Percentiles rank a stretch among this genome's conserved stretches.
These are phyloP conservation scores for Actias luna DNA, from an alignment of 2,888 invertebrate genomes.

Conservation along the genomic window DNA sequence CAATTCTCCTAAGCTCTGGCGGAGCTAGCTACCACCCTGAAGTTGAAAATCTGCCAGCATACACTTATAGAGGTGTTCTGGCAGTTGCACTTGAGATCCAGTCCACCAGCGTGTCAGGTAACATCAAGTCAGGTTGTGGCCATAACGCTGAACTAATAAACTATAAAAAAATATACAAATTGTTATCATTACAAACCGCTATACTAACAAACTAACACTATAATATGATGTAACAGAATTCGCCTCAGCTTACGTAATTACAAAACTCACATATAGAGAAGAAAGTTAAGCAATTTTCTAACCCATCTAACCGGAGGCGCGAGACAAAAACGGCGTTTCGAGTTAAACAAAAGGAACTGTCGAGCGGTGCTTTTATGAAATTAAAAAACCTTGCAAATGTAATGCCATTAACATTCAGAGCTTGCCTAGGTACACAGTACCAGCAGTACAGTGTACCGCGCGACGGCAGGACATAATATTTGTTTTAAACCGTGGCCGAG, in stretches of 20 bases:
- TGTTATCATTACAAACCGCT: neutral
- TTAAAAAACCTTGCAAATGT: slow-evolving; percentile 73
- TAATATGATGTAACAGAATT: neutral
- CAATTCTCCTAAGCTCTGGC: no score
- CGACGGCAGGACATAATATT: slow-evolving; percentile 71
- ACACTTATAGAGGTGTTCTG: no score
- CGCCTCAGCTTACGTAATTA: neutral
- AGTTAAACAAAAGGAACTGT: slow-evolving; percentile 55
- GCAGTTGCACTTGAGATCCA: no score
- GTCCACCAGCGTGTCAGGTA: no score
- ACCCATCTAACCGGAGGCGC: slow-evolving; percentile 24
- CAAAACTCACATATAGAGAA: neutral
- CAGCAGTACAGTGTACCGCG: slow-evolving; percentile 30
- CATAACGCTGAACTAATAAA: no score
- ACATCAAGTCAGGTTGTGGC: no score
- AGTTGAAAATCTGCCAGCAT: no score
- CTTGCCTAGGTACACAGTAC: no score
- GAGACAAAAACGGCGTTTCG: slow-evolving; percentile 32
- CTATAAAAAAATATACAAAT: neutral
- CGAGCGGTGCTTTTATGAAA: slow-evolving; percentile 65
- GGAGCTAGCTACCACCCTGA: no score
- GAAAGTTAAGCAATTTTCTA: slow-evolving; percentile 21
- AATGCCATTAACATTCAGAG: slow-evolving; percentile 80
- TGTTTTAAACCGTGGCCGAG: slow-evolving; percentile 66
- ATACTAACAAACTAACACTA: neutral